Conservation (phyloP, 2,888 invertebrate genomes). For the Drosophila imparisetae region DNA sequence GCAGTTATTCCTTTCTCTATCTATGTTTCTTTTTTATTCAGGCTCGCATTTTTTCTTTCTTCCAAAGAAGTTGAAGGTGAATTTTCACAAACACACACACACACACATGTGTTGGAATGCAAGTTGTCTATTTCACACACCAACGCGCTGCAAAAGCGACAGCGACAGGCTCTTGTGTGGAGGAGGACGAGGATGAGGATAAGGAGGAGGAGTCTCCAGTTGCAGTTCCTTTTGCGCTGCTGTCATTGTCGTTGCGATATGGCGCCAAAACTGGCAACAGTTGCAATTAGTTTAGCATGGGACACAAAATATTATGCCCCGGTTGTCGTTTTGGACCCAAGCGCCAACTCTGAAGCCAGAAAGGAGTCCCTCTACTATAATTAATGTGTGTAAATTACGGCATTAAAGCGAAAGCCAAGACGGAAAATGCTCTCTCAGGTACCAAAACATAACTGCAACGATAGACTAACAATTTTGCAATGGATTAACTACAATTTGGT, state of each 20-base stretch:
- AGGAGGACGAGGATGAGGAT: neutral
- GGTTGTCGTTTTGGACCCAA: slow-evolving; percentile 13
- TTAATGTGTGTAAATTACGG: slow-evolving; percentile 68
- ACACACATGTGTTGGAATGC: slow-evolving; percentile 46
- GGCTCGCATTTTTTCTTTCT: slow-evolving; percentile 26
- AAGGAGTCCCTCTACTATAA: slow-evolving; percentile 45
- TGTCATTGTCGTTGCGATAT: slow-evolving; percentile 62
- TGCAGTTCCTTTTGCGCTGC: slow-evolving; percentile 17
- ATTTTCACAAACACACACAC: slow-evolving; percentile 30
- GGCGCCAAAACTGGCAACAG: slow-evolving; percentile 58
- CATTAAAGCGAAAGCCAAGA: slow-evolving; percentile 20
- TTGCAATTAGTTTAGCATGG: slow-evolving; percentile 68
- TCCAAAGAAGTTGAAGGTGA: slow-evolving; percentile 49
- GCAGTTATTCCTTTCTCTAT: slow-evolving; percentile 27
- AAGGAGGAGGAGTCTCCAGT: slow-evolving; percentile 1
- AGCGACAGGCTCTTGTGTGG: slow-evolving; percentile 33
- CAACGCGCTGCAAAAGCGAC: slow-evolving; percentile 64
- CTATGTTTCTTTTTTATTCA: slow-evolving; percentile 21
- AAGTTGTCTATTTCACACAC: slow-evolving; percentile 78
- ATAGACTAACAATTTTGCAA: neutral
- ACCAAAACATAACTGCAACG: neutral
- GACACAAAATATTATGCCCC: slow-evolving; percentile 56
- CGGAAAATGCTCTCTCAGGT: neutral
- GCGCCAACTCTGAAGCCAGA: neutral
- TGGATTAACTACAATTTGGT: neutral